Evolutionary conservation across 2,797 vertebrate species (phyloP), one percentile per base, ranked within the genome.

Genomic region (Sternotherus odoratus): DNA sequence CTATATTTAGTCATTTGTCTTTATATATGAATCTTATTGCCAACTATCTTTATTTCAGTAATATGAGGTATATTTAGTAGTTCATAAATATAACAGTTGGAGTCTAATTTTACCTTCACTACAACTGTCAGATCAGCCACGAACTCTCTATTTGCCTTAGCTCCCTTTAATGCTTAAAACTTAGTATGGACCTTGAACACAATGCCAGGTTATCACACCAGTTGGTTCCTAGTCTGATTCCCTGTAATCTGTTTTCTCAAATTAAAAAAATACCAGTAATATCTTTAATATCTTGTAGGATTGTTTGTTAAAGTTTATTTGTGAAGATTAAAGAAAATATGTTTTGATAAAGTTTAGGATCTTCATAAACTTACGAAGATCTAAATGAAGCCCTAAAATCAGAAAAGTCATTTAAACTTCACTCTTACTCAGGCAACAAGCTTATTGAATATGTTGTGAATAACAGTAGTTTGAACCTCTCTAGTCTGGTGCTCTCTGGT

Each of bases 31-130:
- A 12, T 74, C 23, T 43, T 46, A 43, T 24, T 74, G 36, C 23
- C 36, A 26, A 15, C 36, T 46, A 2, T 66, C 60, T 66, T 66
- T 66, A 66, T 36, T 43, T 48, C 43, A 75, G 39, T 48, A 28
- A 75, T 48, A 16, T 48, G 43, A 39, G 33, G 43, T 48, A 75
- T 48, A 30, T 28, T 75, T 75, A 75, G 12, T 46, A 74, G 43
- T 54, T 83, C 0, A 0, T 1, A 2, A 30, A n/a, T 8, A 39
- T 8, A 30, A 6, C 86, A 85, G 5, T 0, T 0, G 3, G 8
- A 75, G 24, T 26, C 7, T 33, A 43, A 56, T 30, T 39, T 12
- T 12, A 36, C 16, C 9, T 91, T 77, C 46, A 79, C 17, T 83
- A 1, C 36, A 88, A 13, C 74, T 90, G 49, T 63, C 50, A 0